Evolutionary conservation across 2,797 vertebrate genomes (phyloP).

Genomic region (Zalophus californianus): DNA sequence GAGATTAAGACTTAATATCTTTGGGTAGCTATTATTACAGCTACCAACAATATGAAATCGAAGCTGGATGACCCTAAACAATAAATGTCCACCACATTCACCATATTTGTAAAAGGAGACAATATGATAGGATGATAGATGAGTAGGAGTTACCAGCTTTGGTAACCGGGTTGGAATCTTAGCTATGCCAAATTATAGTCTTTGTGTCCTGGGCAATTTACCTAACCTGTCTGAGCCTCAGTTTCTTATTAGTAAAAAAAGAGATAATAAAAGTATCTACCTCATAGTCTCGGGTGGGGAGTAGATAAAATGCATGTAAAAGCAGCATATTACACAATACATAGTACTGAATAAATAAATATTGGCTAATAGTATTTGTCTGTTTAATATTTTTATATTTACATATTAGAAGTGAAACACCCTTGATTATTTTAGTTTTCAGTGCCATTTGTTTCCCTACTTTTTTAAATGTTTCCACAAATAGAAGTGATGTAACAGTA

Average conservation of each 20-base stretch:
- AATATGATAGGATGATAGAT: neutral
- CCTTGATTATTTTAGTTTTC: neutral
- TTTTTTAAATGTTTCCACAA: neutral
- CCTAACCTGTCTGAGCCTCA: neutral
- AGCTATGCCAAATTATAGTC: neutral
- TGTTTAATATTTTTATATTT: neutral
- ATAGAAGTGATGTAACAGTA: neutral
- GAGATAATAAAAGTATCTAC: neutral
- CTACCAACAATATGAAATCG: neutral
- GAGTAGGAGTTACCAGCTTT: neutral
- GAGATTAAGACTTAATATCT: neutral
- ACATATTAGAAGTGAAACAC: neutral
- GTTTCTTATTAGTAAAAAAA: neutral
- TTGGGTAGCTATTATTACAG: neutral
- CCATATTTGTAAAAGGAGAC: neutral
- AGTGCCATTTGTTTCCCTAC: neutral
- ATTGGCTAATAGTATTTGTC: neutral
- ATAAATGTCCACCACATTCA: neutral
- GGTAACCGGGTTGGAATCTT: neutral
- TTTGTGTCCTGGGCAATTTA: neutral
- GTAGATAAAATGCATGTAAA: neutral
- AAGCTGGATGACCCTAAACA: neutral
- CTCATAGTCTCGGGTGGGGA: neutral
- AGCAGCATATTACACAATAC: neutral
- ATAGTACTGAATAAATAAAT: neutral